phyloP scores from a whole-genome alignment of 2,797 vertebrate species.

The Peromyscus aztecus region DNA sequence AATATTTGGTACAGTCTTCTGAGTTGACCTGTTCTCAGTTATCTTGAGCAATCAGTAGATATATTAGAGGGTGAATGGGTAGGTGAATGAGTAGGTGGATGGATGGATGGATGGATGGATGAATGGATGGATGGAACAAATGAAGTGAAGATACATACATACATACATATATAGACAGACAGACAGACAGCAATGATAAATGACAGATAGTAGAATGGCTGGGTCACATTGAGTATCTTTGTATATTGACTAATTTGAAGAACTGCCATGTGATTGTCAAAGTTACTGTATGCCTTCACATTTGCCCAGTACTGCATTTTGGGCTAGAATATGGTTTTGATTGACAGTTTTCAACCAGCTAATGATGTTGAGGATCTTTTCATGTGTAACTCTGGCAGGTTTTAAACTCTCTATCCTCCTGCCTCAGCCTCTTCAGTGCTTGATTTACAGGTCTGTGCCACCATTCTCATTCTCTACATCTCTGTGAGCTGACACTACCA shows the following conservation, averaged over 20 bases:
- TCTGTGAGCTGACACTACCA: neutral
- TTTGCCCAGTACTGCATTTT: neutral
- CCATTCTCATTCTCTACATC: neutral
- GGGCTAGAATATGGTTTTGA: neutral
- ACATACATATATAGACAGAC: neutral
- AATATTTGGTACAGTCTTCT: neutral
- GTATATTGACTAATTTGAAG: neutral
- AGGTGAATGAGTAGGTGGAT: neutral
- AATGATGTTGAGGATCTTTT: neutral
- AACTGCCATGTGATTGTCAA: neutral
- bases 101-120: neutral
- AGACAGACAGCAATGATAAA: neutral
- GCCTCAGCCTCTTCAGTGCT: neutral
- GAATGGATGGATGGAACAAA: neutral
- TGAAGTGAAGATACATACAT: neutral
- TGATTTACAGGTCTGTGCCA: neutral
- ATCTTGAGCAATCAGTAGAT: neutral
- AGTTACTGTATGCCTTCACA: neutral
- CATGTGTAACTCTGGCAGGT: neutral
- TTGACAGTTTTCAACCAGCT: neutral
- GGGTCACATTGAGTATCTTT: neutral
- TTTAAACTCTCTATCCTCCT: neutral
- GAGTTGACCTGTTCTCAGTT: neutral
- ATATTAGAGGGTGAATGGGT: neutral
- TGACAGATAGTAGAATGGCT: neutral